A percentile compares a stretch with the other conserved stretches of the same genome.
These are phyloP conservation scores for Zonotrichia albicollis DNA, from an alignment of 2,797 vertebrate genomes.

Conservation along the genomic window DNA sequence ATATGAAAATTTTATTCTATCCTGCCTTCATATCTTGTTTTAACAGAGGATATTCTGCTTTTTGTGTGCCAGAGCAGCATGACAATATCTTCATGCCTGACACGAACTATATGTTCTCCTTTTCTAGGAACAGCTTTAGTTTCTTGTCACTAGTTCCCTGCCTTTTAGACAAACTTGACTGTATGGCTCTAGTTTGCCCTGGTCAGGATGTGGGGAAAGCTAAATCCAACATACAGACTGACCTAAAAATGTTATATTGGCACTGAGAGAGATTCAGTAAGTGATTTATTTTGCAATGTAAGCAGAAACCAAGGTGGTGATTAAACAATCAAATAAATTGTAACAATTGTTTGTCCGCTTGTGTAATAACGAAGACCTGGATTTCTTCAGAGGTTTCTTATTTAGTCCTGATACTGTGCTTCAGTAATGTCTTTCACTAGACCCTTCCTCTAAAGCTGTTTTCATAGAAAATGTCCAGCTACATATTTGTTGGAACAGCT, in stretches of 20 bases:
- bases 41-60: background rate
- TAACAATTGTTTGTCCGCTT: background rate
- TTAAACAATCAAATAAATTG: slow-evolving; percentile 1
- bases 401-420: background rate
- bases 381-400: background rate
- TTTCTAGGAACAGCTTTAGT: background rate
- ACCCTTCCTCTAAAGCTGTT: background rate
- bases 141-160: background rate
- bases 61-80: background rate
- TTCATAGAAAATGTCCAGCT: background rate
- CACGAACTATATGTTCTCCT: background rate
- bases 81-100: background rate
- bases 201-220: slow-evolving; percentile 51
- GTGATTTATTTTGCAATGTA: background rate
- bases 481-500: background rate
- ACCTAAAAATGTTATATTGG: background rate
- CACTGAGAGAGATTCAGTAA: background rate
- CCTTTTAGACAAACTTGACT: background rate
- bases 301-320: background rate
- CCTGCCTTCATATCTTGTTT: background rate
- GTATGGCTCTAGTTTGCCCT: background rate
- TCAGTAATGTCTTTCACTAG: background rate
- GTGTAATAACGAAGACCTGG: background rate
- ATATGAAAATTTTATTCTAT: background rate
- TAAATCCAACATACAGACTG: background rate